Evolutionary conservation across 2,888 invertebrate species (phyloP), one percentile per base, ranked within the genome.

Genomic region (Arrhopalites spinosus): DNA sequence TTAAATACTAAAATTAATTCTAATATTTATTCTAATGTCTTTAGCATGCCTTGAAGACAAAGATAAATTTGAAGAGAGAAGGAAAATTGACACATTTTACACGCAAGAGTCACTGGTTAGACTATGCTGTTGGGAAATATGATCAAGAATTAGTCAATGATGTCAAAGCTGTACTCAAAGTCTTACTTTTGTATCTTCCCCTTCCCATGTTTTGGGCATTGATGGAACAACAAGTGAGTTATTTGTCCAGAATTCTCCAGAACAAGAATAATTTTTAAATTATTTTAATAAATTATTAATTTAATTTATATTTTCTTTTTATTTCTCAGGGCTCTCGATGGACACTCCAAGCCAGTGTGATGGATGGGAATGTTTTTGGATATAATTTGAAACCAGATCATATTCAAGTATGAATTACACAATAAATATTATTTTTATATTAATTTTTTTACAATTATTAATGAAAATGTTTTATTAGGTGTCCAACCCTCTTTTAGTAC

Each of bases 151-250:
- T 92, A 59, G 89, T 93, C 0, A 85, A 88, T 1, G 93, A 93
- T 82, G 90, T 92, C 87, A 91, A 91, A 83, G 86, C 88, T 5
- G 89, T 92, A 1, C 88, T 90, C 81, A 88, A 89, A 11, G 90
- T 93, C 68, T 85, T 92, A n/a, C 87, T 90, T 76, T 85, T 93
- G 64, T 93, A 90, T 83, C 85, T 92, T 0, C 93, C 93, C 0
- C 87, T 93, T 66, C 92, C 93, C 0, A 87, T 94, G 76, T 94
- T 93, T 86, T 94, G 93, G 93, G 95, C 97, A 0, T 88, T 86
- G 84, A 89, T 87, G 84, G 89, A 89, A 82, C 89, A 90, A 83
- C 88, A 88, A 85, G 87, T 86, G 78, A 76, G 71, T n/a, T n/a
- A n/a, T n/a, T n/a, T n/a, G n/a, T n/a, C n/a, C 25, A 81, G 36